phyloP scores from a whole-genome alignment of 1,140 invertebrate species.

The Elymnias hypermnestra region DNA sequence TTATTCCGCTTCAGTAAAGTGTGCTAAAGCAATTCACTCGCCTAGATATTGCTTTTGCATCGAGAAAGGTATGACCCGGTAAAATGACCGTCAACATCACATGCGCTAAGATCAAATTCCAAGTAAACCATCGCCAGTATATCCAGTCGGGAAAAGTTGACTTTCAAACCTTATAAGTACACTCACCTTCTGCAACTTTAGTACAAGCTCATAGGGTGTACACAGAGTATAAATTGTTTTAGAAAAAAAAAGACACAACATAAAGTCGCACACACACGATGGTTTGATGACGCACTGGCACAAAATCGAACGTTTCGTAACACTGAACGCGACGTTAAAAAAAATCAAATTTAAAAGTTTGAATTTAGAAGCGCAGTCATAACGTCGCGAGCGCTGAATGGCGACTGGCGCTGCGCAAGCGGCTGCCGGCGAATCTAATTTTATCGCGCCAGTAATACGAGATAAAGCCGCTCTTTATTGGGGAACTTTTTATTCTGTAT shows the following conservation, averaged over 20 bases:
- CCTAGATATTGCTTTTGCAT: too few species aligned
- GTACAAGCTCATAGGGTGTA: constrained; percentile 45
- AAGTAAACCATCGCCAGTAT: constrained; percentile 22
- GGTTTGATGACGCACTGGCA: constrained; percentile 47
- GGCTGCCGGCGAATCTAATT: constrained; percentile 59
- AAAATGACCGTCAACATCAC: constrained; percentile 9
- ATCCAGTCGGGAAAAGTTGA: constrained; percentile 33
- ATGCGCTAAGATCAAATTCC: constrained; percentile 20
- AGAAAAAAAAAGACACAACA: constrained; percentile 30
- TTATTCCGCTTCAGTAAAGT: too few species aligned
- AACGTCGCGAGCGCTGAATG: constrained; percentile 44
- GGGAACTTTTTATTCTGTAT: constrained; percentile 40
- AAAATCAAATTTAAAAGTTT: constrained; percentile 40
- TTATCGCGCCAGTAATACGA: constrained; percentile 70
- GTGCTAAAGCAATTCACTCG: too few species aligned
- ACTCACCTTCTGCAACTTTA: constrained; percentile 50
- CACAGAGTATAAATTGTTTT: constrained; percentile 25
- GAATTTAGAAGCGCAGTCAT: constrained; percentile 26
- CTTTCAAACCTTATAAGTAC: constrained; percentile 39
- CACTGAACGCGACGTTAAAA: constrained; percentile 41
- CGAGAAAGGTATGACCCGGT: constrained; percentile 18
- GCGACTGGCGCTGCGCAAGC: constrained; percentile 52
- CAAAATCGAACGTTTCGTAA: constrained; percentile 52
- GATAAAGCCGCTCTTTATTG: constrained; percentile 69
- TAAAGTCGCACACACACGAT: constrained; percentile 36